Percentiles rank a stretch among this genome's conserved stretches.
Evolutionary conservation across 2,888 invertebrate species (phyloP).

Genomic region (Hirtodrosophila duncani): DNA sequence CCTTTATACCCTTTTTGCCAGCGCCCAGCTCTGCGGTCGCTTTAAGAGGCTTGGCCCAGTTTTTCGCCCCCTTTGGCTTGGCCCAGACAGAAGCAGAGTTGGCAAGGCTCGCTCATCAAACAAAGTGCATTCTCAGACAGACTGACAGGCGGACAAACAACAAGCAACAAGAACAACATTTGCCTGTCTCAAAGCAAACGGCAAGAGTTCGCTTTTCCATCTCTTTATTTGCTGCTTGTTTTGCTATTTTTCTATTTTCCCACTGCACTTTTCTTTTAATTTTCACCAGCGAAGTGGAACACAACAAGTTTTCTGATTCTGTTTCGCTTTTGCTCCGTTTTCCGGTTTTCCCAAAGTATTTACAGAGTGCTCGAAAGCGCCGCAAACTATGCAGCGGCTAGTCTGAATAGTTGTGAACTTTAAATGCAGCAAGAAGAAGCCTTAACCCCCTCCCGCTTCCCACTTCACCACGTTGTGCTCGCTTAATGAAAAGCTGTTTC

Average conservation of each 20-base stretch:
- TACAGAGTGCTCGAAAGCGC: constrained; percentile 37
- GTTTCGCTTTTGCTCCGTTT: constrained; percentile 20
- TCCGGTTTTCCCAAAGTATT: too few species aligned
- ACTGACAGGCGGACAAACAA: too few species aligned
- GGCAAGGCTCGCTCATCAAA: constrained; percentile 39
- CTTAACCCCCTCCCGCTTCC: too few species aligned
- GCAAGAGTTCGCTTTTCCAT: constrained; percentile 29
- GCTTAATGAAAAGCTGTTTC: too few species aligned
- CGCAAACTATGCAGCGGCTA: constrained; percentile 34
- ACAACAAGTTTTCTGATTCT: constrained; percentile 11
- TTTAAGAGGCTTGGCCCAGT: too few species aligned
- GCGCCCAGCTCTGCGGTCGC: too few species aligned
- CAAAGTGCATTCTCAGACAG: constrained; percentile 57
- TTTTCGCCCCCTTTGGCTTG: too few species aligned
- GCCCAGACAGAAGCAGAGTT: not conserved
- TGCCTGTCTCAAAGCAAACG: constrained; percentile 9
- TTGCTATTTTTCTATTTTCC: constrained; percentile 5
- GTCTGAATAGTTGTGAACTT: constrained; percentile 31
- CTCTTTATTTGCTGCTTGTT: not conserved
- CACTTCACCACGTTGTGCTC: too few species aligned
- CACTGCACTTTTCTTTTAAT: constrained; percentile 29
- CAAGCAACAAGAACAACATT: too few species aligned
- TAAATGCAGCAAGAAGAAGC: too few species aligned
- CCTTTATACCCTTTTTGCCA: too few species aligned
- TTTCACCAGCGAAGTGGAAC: constrained; percentile 19